phyloP scores from a whole-genome alignment of 2,797 vertebrate genomes.

The Cyclura pinguis region DNA sequence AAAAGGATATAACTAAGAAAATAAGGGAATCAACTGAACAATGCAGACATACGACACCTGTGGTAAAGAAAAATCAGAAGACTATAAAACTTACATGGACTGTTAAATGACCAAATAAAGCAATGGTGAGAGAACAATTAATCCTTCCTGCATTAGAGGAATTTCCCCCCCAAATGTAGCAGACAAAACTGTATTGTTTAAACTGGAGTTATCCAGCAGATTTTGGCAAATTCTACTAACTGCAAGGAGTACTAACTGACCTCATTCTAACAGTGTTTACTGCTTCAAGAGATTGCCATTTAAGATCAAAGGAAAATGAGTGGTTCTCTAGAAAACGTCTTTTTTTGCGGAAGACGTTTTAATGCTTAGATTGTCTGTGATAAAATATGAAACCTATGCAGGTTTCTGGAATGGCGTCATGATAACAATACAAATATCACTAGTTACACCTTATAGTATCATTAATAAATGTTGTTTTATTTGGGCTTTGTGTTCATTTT shows the following conservation, averaged over 20 bases:
- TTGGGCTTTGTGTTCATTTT: not conserved
- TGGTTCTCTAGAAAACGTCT: not conserved
- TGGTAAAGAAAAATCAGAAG: not conserved
- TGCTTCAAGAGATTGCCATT: not conserved
- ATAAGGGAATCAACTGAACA: not conserved
- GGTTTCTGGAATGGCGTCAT: not conserved
- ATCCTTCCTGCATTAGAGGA: not conserved
- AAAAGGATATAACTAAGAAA: not conserved
- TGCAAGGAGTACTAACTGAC: not conserved
- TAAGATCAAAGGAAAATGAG: not conserved
- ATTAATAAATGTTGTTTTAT: not conserved
- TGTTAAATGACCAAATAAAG: not conserved
- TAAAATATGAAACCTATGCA: not conserved
- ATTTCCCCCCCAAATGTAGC: not conserved
- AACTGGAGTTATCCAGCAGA: not conserved
- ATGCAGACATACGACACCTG: not conserved
- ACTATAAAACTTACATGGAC: not conserved
- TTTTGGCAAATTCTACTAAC: not conserved
- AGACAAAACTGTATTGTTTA: not conserved
- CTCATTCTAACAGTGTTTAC: not conserved
- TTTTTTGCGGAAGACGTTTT: not conserved
- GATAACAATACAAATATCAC: not conserved
- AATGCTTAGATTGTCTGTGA: not conserved
- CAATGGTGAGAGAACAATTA: not conserved
- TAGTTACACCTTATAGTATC: not conserved